These are phyloP conservation scores for Hypolimnas misippus DNA, from an alignment of 2,888 invertebrate species.

Conservation along the genomic window DNA sequence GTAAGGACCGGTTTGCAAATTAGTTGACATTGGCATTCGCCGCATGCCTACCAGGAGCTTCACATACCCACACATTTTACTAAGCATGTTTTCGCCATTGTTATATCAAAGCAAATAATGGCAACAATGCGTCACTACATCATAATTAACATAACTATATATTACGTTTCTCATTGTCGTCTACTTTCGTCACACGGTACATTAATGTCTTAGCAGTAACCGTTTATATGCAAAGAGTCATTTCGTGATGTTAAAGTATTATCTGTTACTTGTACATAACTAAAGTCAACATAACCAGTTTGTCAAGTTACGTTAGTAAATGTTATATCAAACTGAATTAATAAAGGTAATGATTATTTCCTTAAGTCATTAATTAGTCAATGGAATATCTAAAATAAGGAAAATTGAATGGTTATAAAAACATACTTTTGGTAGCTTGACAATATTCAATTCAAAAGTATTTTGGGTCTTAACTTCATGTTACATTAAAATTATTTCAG, in stretches of 20 bases:
- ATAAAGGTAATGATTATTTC: neutral
- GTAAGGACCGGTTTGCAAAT: slow-evolving; percentile 76
- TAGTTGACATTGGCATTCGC: slow-evolving; percentile 76
- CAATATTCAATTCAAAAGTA: no score
- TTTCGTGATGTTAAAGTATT: slow-evolving; percentile 2
- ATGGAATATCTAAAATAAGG: no score
- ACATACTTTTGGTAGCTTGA: no score
- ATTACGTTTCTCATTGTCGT: slow-evolving; percentile 25
- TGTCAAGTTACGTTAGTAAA: neutral
- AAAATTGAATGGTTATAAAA: no score
- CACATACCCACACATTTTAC: slow-evolving; percentile 36
- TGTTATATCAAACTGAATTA: slow-evolving; percentile 10
- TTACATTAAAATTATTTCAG: no score
- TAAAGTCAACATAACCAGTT: slow-evolving; percentile 9
- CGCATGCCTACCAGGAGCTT: slow-evolving; percentile 31
- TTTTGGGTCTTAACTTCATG: no score
- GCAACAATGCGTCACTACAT: slow-evolving; percentile 27
- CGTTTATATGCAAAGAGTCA: slow-evolving; percentile 6
- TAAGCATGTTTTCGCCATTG: slow-evolving; percentile 35
- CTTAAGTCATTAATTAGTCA: neutral
- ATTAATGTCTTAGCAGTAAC: slow-evolving; percentile 8
- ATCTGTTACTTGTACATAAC: neutral
- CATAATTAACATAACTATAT: slow-evolving; percentile 29
- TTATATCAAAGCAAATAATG: slow-evolving; percentile 32
- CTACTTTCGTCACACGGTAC: slow-evolving; percentile 23